These are phyloP conservation scores for Myrmecophaga tridactyla DNA, from an alignment of 2,113 vertebrate species.

Conservation along the genomic window DNA sequence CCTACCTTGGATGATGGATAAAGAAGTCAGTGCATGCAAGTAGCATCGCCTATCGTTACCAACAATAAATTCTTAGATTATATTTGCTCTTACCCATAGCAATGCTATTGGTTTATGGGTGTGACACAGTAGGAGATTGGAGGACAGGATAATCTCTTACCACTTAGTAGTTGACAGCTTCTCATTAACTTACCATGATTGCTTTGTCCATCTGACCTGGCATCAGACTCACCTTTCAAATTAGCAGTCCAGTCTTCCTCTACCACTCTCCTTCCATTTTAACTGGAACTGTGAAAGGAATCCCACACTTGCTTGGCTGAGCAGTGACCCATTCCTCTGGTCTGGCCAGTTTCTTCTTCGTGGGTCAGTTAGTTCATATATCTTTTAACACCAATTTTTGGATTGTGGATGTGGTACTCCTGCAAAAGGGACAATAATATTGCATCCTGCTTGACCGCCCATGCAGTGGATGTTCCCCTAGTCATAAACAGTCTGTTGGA, in stretches of 20 bases:
- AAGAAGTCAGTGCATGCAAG: neutral
- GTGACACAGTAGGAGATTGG: neutral
- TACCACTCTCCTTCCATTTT: neutral
- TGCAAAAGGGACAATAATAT: neutral
- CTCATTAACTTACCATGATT: neutral
- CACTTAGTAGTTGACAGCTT: neutral
- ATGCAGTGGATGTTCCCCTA: neutral
- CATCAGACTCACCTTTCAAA: neutral
- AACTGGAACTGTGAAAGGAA: neutral
- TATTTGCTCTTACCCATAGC: neutral
- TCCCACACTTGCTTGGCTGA: neutral
- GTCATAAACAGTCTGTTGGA: neutral
- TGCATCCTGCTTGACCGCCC: neutral
- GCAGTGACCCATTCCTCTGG: neutral
- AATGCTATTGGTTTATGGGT: neutral
- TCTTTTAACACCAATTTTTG: neutral
- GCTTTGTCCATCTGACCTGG: constrained; percentile 1
- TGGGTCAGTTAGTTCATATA: neutral
- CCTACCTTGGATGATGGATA: neutral
- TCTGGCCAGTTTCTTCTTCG: neutral
- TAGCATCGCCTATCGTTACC: neutral
- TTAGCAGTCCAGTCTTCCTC: neutral
- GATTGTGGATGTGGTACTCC: neutral
- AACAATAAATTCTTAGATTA: neutral
- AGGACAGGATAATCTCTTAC: neutral